phyloP scores from a whole-genome alignment of 1,140 invertebrate genomes.

The Antheraea pernyi region DNA sequence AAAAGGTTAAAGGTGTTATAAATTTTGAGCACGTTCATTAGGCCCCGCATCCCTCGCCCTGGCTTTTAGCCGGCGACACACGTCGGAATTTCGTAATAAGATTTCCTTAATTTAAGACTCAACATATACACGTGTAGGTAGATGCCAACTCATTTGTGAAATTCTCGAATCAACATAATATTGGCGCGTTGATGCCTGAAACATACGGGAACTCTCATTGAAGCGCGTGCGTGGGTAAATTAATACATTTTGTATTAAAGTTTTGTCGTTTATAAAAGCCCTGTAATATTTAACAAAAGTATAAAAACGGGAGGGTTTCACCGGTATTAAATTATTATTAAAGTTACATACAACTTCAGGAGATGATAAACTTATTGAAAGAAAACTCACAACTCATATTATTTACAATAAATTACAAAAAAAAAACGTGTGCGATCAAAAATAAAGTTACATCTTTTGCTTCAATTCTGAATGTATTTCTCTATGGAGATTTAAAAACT shows the following conservation, averaged over 20 bases:
- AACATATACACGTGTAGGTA: constrained; percentile 20
- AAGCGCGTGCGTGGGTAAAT: neutral
- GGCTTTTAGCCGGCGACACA: constrained; percentile 67
- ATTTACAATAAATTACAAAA: too few species aligned
- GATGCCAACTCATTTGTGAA: constrained; percentile 32
- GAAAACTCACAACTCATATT: too few species aligned
- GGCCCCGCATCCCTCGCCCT: constrained; percentile 45
- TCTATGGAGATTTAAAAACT: too few species aligned
- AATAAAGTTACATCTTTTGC: too few species aligned
- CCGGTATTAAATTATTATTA: too few species aligned
- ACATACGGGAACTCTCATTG: neutral
- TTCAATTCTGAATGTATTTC: too few species aligned
- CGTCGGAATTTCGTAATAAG: constrained; percentile 74
- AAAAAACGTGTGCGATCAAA: too few species aligned
- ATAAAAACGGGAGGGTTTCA: too few species aligned
- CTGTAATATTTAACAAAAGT: too few species aligned
- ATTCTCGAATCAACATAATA: constrained; percentile 32
- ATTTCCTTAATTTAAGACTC: constrained; percentile 72
- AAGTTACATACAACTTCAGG: too few species aligned
- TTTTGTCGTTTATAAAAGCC: neutral
- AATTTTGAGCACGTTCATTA: constrained; percentile 75
- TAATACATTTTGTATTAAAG: constrained; percentile 3
- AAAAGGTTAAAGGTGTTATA: constrained; percentile 66
- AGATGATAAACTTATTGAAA: too few species aligned
- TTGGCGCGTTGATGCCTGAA: constrained; percentile 8